These are phyloP conservation scores for Morpho deidamia DNA, from an alignment of 2,888 invertebrate species.

Conservation along the genomic window DNA sequence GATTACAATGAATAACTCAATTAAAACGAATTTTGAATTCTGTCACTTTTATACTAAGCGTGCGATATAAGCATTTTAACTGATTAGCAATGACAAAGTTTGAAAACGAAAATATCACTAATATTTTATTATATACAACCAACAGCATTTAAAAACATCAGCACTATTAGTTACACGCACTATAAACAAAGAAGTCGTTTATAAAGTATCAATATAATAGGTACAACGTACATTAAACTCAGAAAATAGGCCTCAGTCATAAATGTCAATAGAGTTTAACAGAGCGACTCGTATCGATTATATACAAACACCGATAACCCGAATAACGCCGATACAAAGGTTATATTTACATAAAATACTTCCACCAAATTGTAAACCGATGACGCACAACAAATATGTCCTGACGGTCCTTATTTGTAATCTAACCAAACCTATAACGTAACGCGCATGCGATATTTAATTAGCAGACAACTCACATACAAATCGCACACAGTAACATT, in stretches of 20 bases:
- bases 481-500: slow-evolving; percentile 17
- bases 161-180: no score
- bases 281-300: slow-evolving; percentile 4
- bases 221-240: neutral
- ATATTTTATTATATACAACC: no score
- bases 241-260: neutral
- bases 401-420: neutral
- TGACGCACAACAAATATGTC: slow-evolving; percentile 3
- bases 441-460: slow-evolving; percentile 23
- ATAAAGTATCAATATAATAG: neutral
- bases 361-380: neutral
- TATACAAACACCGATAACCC: slow-evolving; percentile 2
- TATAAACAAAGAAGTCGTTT: no score
- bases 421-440: slow-evolving; percentile 15
- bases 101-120: no score
- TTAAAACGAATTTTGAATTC: no score
- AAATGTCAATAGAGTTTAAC: neutral
- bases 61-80: no score
- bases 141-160: no score
- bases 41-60: no score
- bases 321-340: slow-evolving; percentile 1
- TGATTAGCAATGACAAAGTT: no score
- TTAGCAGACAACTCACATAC: slow-evolving; percentile 9
- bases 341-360: neutral
- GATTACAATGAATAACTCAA: no score